Evolutionary conservation across 2,797 vertebrate genomes (phyloP).

Genomic region (Cottoperca gobio): DNA sequence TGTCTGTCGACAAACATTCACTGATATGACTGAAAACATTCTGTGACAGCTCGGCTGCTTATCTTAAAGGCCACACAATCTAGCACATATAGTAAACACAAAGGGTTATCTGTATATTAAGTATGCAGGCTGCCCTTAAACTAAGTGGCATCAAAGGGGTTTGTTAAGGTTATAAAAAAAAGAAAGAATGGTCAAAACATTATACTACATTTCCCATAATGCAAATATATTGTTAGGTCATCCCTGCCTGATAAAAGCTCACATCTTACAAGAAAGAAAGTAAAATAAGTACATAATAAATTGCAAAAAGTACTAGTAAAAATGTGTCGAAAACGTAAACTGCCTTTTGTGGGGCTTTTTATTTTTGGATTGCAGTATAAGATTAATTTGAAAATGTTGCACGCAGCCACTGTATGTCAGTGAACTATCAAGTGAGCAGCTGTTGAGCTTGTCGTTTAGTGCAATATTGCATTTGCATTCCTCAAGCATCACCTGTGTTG

Average conservation of each 20-base stretch:
- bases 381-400: slow-evolving; percentile 9
- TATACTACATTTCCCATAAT: neutral
- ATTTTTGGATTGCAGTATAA: neutral
- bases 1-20: slow-evolving; percentile 53
- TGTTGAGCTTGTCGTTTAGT: neutral
- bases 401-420: no score
- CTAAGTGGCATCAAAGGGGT: neutral
- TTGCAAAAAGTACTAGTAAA: neutral
- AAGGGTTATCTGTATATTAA: neutral
- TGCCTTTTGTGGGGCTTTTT: neutral
- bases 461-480: neutral
- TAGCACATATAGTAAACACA: neutral
- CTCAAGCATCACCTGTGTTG: slow-evolving; percentile 4
- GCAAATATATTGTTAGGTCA: neutral
- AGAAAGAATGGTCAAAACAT: neutral
- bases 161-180: neutral
- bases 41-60: slow-evolving; percentile 30
- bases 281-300: neutral
- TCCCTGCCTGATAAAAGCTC: neutral
- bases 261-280: neutral
- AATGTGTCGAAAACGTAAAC: neutral
- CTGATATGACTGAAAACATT: slow-evolving; percentile 48
- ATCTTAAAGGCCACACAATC: slow-evolving; percentile 14
- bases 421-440: no score
- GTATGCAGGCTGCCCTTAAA: neutral